Conservation (phyloP, 2,797 vertebrate genomes). For the Decapterus maruadsi region DNA sequence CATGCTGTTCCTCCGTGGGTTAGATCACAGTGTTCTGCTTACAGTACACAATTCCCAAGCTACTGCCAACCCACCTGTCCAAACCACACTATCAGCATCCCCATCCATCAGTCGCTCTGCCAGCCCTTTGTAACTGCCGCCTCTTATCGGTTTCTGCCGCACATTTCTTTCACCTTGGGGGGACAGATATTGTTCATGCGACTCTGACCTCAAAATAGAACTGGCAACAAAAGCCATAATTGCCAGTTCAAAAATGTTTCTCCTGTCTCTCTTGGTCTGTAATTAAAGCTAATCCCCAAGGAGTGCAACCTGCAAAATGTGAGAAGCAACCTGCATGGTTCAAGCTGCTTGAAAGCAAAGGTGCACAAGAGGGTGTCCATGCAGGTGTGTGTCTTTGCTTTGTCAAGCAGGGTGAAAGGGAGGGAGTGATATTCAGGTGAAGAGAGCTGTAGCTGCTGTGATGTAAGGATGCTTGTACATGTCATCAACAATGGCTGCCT, state of each 20-base stretch:
- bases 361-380: conserved; percentile 28
- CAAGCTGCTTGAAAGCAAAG: conserved; percentile 44
- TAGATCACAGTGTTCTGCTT: conserved; percentile 68
- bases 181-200: conserved; percentile 41
- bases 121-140: conserved; percentile 36
- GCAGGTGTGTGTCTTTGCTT: conserved; percentile 66
- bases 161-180: conserved; percentile 26
- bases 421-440: conserved; percentile 56
- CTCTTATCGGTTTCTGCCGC: conserved; percentile 51
- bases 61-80: conserved; percentile 73
- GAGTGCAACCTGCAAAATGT: conserved; percentile 56
- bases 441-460: conserved; percentile 53
- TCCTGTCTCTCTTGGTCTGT: conserved; percentile 62
- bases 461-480: conserved; percentile 67
- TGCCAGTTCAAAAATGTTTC: conserved; percentile 67
- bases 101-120: conserved; percentile 44
- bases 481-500: conserved; percentile 78
- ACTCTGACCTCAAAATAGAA: conserved; percentile 66
- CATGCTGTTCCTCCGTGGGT: conserved; percentile 43
- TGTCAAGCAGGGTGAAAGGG: conserved; percentile 50
- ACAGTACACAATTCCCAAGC: conserved; percentile 67
- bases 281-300: conserved; percentile 73
- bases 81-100: conserved; percentile 59
- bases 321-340: conserved; percentile 56
- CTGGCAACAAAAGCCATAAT: conserved; percentile 71